Base-by-base conservation (phyloP, 1,140 invertebrate genomes). In the Drosophila tropicalis region DNA sequence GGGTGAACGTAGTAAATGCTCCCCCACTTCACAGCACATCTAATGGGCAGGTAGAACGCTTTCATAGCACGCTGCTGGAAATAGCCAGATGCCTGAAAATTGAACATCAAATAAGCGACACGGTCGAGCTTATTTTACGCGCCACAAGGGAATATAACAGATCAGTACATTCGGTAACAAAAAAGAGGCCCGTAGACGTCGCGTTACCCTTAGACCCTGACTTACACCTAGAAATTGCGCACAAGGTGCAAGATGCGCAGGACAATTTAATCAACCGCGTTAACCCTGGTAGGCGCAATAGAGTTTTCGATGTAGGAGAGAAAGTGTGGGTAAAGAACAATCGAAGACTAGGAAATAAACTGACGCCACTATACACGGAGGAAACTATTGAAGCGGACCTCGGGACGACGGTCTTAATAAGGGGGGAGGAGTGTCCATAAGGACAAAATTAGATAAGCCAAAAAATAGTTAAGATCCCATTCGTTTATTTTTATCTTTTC, bases 21-120 rank as follows among this genome's bases (percentile, higher is more conserved):
- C 40, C 17, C 55, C 64, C 25, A 57, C 32, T 56, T 1, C 54
- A 66, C 54, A 41, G 36, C 40, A 66, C 51, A 5, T 57, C 36
- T 12, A 57, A 66, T 25, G 58, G 44, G 1, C 34, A 56, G 22
- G 36, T 68, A 13, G 25, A 68, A 62, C 34, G 47, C 12, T 54
- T 68, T 4, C 57, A 62, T 47, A 39, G 32, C 44, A 68, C 51
- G 9, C 51, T 65, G 5, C 19, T 56, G 39, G 63, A 68, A 68
- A 68, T 62, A 54, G 41, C 34, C 1, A 34, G 66, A 2, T 68
- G 44, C 22, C 34, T 67, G 3, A 61, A 54, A n/a, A 22, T 65
- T 15, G 17, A 55, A 55, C 54, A 19, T 25, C 29, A 34, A 4
- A 56, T 55, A 13, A 36, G 5, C 13, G 32, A 39, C 12, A 65